Base-by-base conservation (phyloP, 2,888 invertebrate species). In the Patella caerulea region DNA sequence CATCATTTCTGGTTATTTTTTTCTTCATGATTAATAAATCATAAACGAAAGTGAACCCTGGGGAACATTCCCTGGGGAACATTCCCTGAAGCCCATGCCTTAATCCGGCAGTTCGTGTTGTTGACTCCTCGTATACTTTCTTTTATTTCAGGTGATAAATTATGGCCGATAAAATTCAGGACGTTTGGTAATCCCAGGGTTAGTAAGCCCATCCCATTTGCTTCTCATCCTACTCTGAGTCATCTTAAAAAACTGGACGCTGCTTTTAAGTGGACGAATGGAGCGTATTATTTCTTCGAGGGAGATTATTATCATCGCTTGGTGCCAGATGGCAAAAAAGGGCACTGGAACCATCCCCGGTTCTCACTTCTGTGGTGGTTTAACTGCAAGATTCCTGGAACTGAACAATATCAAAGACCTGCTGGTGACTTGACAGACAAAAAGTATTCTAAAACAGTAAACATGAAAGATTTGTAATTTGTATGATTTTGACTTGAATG, bases 231-330 rank as follows among this genome's bases (percentile, higher is more conserved):
- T 19, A 69, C 69, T 9, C 24, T 74, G 7, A 65, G 65, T 14
- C 65, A 74, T 74, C 65, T 69, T 17, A 59, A 59, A 11, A 59
- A 59, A n/a, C 59, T 74, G 45, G 74, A 74, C 69, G 59, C 74
- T 15, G 74, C 74, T n/a, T 59, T 52, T 5, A 45, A 24, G 15
- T 65, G 53, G 29, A 74, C 45, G n/a, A 52, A 65, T 52, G 74
- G 74, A 3, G 74, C 65, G 17, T 74, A 65, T 24, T 74, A 69
- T 19, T 74, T 74, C 45, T 74, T 74, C 69, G 65, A 69, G 52
- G 74, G 74, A 52, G 69, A 74, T 24, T 69, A 52, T 65, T 74
- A 74, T 52, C 74, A 74, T 53, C 74, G 65, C 17, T 52, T 74
- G 3, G 29, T 74, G 12, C 74, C 74, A n/a, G 17, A 65, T 45